These are phyloP conservation scores for Ptyas mucosa DNA, from an alignment of 2,113 vertebrate genomes.

Conservation along the genomic window DNA sequence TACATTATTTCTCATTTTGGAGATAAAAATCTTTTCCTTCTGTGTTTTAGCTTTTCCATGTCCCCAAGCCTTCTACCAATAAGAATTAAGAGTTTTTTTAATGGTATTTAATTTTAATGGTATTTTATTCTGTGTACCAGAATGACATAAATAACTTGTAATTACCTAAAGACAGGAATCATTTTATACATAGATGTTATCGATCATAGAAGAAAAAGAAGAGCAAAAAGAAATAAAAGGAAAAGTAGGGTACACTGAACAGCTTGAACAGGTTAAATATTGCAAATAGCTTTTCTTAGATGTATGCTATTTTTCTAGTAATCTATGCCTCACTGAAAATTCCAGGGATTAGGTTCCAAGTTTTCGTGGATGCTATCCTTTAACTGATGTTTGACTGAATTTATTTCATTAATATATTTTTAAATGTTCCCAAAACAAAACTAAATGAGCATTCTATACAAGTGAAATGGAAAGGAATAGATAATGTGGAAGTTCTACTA, in stretches of 20 bases:
- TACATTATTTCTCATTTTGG: neutral
- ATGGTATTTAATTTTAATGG: neutral
- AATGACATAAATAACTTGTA: neutral
- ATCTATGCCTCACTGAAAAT: neutral
- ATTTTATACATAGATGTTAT: neutral
- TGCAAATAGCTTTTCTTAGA: neutral
- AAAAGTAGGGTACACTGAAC: neutral
- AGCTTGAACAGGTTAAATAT: neutral
- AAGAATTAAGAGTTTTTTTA: neutral
- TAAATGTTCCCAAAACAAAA: neutral
- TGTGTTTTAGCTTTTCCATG: neutral
- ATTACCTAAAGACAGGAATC: neutral
- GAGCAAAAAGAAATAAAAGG: no score
- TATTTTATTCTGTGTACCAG: neutral
- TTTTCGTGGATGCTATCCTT: neutral
- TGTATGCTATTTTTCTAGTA: neutral
- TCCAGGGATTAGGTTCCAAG: no score
- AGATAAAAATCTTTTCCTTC: neutral
- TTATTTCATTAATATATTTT: neutral
- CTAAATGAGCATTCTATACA: neutral
- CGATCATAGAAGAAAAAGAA: no score
- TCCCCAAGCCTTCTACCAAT: neutral
- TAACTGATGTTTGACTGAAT: neutral
- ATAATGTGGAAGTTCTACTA: neutral
- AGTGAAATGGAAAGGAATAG: neutral